Evolutionary conservation across 2,888 invertebrate genomes (phyloP).

Genomic region (Tuta absoluta): DNA sequence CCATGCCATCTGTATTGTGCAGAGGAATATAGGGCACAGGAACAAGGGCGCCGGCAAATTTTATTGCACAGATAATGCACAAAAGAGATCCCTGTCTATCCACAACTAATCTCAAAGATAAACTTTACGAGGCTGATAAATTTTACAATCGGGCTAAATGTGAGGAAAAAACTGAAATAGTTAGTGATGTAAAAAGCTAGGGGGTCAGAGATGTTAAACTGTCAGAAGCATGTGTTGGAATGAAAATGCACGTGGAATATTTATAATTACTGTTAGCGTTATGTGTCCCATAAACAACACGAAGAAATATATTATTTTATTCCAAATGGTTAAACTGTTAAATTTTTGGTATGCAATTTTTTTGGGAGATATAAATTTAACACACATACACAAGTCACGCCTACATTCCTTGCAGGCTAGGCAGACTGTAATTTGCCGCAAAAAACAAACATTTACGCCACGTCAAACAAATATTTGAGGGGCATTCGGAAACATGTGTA

Average conservation of each 20-base stretch:
- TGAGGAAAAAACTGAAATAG: not conserved
- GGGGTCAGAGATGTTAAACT: slow-evolving; percentile 3
- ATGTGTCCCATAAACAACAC: too few relatives aligned
- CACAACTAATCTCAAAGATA: slow-evolving; percentile 47
- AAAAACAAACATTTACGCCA: too few relatives aligned
- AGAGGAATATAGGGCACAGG: slow-evolving; percentile 10
- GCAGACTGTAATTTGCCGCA: too few relatives aligned
- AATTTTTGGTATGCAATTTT: too few relatives aligned
- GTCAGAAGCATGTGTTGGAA: slow-evolving; percentile 5
- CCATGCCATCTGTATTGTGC: not conserved
- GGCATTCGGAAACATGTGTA: too few relatives aligned
- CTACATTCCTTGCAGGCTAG: too few relatives aligned
- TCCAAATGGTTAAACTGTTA: too few relatives aligned
- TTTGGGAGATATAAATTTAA: too few relatives aligned
- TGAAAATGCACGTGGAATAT: not conserved
- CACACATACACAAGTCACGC: too few relatives aligned
- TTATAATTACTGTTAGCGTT: not conserved
- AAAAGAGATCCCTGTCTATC: slow-evolving; percentile 36
- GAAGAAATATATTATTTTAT: too few relatives aligned
- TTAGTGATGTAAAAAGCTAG: slow-evolving; percentile 5
- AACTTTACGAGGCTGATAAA: slow-evolving; percentile 52
- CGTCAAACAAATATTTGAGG: too few relatives aligned
- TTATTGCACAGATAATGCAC: slow-evolving; percentile 33
- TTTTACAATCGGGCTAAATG: slow-evolving; percentile 5
- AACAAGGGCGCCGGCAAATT: slow-evolving; percentile 26